Evolutionary conservation across 2,797 vertebrate species (phyloP).

Genomic region (Brachyalestes nurse): DNA sequence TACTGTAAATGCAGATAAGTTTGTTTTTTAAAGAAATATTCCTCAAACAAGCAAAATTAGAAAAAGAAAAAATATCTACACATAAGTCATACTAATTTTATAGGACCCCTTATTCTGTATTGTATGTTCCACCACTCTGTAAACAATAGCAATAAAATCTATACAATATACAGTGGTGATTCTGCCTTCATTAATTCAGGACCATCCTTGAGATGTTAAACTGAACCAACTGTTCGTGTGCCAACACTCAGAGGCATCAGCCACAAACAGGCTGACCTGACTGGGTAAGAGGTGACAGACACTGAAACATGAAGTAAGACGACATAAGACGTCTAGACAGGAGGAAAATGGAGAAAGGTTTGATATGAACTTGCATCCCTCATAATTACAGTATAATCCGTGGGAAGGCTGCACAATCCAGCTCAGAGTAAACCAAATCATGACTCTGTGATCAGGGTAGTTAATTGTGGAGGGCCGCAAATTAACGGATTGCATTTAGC

Average conservation of each 20-base stretch:
- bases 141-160: no score
- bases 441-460: constrained; percentile 11
- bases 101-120: no score
- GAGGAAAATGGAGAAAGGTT: constrained; percentile 20
- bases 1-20: no score
- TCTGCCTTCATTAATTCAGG: neutral
- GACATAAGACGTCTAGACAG: constrained; percentile 5
- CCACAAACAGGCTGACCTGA: neutral
- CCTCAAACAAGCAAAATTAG: no score
- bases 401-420: neutral
- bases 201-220: neutral
- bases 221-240: neutral
- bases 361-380: neutral
- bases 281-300: constrained; percentile 8
- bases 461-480: neutral
- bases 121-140: neutral
- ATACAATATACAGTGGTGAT: no score
- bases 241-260: no score
- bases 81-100: no score
- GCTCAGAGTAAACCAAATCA: neutral
- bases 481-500: constrained; percentile 1
- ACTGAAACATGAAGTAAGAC: constrained; percentile 15
- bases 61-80: no score
- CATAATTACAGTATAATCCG: constrained; percentile 5
- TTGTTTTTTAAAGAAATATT: no score